Evolutionary conservation across 2,888 invertebrate genomes (phyloP).

Genomic region (Strigamia crassipes): DNA sequence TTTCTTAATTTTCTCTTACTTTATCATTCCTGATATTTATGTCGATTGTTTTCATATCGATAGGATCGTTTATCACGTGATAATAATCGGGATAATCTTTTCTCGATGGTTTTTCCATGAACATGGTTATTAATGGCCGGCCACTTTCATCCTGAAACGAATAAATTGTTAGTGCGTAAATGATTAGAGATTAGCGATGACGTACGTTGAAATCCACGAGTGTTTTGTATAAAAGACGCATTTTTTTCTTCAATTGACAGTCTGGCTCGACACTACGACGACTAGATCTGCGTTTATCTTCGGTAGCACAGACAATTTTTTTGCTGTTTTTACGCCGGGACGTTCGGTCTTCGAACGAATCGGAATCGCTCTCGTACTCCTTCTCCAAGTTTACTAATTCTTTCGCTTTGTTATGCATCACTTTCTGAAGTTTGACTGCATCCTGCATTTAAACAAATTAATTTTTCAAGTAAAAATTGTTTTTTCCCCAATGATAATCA

Average conservation of each 20-base stretch:
- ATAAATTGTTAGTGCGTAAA: conserved; percentile 51
- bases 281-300: conserved; percentile 53
- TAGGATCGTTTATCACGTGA: conserved; percentile 88
- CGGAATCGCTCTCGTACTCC: conserved; percentile 64
- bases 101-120: conserved; percentile 95
- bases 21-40: conserved; percentile 79
- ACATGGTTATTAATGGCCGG: conserved; percentile 84
- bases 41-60: conserved; percentile 93
- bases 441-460: conserved; percentile 62
- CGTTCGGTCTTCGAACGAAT: conserved; percentile 53
- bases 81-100: conserved; percentile 95
- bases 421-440: conserved; percentile 80
- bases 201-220: conserved; percentile 20
- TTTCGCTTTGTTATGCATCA: conserved; percentile 79
- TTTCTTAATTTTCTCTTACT: conserved; percentile 53
- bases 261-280: conserved; percentile 44
- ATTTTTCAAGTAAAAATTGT: not conserved
- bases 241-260: conserved; percentile 69
- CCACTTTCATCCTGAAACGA: conserved; percentile 70
- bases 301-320: conserved; percentile 47
- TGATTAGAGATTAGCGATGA: too few relatives aligned
- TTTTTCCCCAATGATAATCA: too few relatives aligned
- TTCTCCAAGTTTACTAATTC: conserved; percentile 68
- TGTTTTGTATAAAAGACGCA: conserved; percentile 74
- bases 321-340: conserved; percentile 25